Conservation (phyloP, 2,797 vertebrate species). For the Sebastes baramenuke region DNA sequence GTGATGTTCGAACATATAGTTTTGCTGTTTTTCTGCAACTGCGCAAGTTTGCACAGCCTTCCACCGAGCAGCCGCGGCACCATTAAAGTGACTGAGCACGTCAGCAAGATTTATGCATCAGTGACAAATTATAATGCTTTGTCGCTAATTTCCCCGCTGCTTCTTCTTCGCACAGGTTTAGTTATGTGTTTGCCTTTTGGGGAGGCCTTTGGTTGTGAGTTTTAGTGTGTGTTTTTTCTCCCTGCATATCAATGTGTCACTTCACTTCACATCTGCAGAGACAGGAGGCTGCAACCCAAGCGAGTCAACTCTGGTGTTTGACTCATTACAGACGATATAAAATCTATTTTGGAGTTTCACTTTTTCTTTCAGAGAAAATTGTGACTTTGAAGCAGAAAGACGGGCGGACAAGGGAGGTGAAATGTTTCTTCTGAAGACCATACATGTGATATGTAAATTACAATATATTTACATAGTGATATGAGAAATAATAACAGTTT, state of each 20-base stretch:
- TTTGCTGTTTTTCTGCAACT: slow-evolving; percentile 93
- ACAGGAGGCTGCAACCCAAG: slow-evolving; percentile 77
- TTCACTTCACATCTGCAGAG: slow-evolving; percentile 76
- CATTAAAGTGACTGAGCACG: slow-evolving; percentile 99
- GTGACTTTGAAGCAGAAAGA: slow-evolving; percentile 30
- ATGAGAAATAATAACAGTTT: background rate
- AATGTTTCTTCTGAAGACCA: background rate
- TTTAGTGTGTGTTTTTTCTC: slow-evolving; percentile 53
- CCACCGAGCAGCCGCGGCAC: slow-evolving; percentile 89
- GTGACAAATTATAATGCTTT: slow-evolving; percentile 98
- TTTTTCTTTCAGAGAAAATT: slow-evolving; percentile 43
- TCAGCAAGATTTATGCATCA: slow-evolving; percentile 99
- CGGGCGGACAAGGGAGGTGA: background rate
- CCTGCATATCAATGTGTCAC: slow-evolving; percentile 74
- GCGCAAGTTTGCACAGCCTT: slow-evolving; percentile 99
- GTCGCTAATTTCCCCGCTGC: slow-evolving; percentile 79
- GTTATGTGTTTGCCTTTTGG: slow-evolving; percentile 83
- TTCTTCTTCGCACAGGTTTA: slow-evolving; percentile 79
- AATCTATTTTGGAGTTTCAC: slow-evolving; percentile 75
- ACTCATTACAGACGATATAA: slow-evolving; percentile 67
- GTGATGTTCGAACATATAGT: slow-evolving; percentile 98
- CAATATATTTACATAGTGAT: background rate
- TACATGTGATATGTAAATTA: background rate
- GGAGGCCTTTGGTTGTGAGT: slow-evolving; percentile 77
- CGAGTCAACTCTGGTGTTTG: slow-evolving; percentile 62